A percentile compares a stretch with the other conserved stretches of the same genome.
Conservation (phyloP, 2,888 invertebrate genomes). For the Drosophila multiciliata region DNA sequence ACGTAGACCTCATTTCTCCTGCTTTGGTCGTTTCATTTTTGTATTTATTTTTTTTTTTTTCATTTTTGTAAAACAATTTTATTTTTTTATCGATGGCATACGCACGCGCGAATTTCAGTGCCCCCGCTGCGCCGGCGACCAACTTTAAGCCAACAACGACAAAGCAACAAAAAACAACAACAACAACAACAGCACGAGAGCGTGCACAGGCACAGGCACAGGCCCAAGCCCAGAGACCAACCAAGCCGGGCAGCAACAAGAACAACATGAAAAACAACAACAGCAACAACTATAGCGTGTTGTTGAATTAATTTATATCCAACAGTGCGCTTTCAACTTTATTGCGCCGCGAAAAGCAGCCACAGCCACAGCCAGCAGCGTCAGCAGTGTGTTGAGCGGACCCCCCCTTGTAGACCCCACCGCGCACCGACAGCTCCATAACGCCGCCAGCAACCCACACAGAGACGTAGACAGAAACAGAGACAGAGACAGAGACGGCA, state of each 20-base stretch:
- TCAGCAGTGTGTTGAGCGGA: conserved; percentile 35
- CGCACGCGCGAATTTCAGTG: conserved; percentile 81
- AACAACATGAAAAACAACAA: conserved; percentile 50
- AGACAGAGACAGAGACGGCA: conserved; percentile 35
- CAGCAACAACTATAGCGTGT: conserved; percentile 76
- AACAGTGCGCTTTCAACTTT: conserved; percentile 82
- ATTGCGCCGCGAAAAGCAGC: conserved; percentile 80
- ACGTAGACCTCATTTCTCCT: conserved; percentile 76
- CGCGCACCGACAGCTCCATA: conserved; percentile 24
- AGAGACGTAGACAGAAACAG: conserved; percentile 38
- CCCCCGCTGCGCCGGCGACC: conserved; percentile 76
- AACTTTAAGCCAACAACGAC: conserved; percentile 58
- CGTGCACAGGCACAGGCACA: conserved; percentile 56
- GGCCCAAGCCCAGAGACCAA: conserved; percentile 57
- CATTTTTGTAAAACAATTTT: conserved; percentile 74
- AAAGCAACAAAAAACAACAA: conserved; percentile 32
- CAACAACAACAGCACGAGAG: conserved; percentile 49
- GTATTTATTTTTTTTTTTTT: conserved; percentile 29
- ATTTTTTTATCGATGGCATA: conserved; percentile 80
- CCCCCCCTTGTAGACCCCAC: conserved; percentile 33
- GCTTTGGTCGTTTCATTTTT: conserved; percentile 52
- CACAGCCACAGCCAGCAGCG: conserved; percentile 50
- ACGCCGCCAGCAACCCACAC: conserved; percentile 60
- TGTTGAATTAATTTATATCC: conserved; percentile 84
- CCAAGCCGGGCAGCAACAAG: conserved; percentile 48